Percentiles rank a stretch among this genome's conserved stretches.
phyloP scores from a whole-genome alignment of 92 coral and sea anemone species.

The Palythoa grandiflora region DNA sequence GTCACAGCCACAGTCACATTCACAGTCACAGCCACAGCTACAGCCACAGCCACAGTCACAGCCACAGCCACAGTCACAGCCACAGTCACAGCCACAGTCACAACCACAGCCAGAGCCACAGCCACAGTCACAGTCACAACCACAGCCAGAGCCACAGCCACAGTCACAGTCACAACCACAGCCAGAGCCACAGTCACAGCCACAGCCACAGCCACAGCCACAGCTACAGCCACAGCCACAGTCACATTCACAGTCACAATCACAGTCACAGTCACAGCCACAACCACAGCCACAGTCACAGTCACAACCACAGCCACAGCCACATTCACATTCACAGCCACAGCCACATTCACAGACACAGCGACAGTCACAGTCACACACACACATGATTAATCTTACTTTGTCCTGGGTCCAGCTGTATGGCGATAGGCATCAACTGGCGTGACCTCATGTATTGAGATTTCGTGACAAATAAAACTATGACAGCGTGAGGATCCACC shows the following conservation, averaged over 20 bases:
- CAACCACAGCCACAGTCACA: neutral
- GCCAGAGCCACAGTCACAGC: neutral
- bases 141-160: neutral
- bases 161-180: neutral
- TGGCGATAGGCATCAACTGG: slow-evolving; percentile 81
- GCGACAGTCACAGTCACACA: neutral
- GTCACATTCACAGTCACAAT: neutral
- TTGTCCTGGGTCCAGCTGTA: slow-evolving; percentile 80
- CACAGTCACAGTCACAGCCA: neutral
- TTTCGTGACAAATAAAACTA: slow-evolving; percentile 83
- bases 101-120: neutral
- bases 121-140: neutral
- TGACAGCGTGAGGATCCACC: slow-evolving; percentile 77
- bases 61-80: neutral
- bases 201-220: neutral
- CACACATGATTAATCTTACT: slow-evolving; percentile 51
- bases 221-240: no score
- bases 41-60: neutral
- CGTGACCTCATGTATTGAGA: slow-evolving; percentile 59
- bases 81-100: neutral
- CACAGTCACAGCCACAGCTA: neutral
- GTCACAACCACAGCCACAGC: neutral
- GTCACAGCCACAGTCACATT: neutral
- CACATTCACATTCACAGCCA: no score
- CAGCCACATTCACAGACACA: neutral